These are phyloP conservation scores for Heliconius ethilla DNA, from an alignment of 2,888 invertebrate species.

Conservation along the genomic window DNA sequence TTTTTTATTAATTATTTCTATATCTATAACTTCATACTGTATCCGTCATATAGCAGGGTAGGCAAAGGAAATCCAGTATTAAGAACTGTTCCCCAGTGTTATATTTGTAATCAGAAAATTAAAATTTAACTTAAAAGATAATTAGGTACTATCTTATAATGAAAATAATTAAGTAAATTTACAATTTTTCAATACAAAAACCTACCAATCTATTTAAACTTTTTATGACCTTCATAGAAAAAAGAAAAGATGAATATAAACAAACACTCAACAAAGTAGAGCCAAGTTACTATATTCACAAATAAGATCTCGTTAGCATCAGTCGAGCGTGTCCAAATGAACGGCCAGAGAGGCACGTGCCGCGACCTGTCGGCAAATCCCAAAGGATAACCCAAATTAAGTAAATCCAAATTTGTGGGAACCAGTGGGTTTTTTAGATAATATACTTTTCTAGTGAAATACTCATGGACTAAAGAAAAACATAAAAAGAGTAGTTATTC, in stretches of 20 bases:
- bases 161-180: too few relatives aligned
- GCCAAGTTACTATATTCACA: not conserved
- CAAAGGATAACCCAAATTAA: constrained; percentile 31
- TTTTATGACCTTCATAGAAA: not conserved
- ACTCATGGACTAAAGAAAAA: not conserved
- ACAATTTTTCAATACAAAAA: not conserved
- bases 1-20: not conserved
- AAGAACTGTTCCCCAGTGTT: too few relatives aligned
- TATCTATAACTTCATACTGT: too few relatives aligned
- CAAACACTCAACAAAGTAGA: not conserved
- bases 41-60: too few relatives aligned
- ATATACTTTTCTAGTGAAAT: not conserved
- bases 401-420: constrained; percentile 33
- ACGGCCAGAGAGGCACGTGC: constrained; percentile 29
- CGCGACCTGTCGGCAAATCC: constrained; percentile 35
- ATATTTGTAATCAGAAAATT: too few relatives aligned
- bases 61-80: too few relatives aligned
- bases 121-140: too few relatives aligned
- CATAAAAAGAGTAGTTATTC: not conserved
- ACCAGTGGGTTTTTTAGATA: constrained; percentile 20
- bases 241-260: not conserved
- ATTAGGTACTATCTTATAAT: too few relatives aligned
- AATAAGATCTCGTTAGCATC: constrained; percentile 23
- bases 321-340: constrained; percentile 29
- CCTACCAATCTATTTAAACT: not conserved